A percentile compares a stretch with the other conserved stretches of the same genome.
phyloP scores from a whole-genome alignment of 1,140 invertebrate species.

The Aphis gossypii region DNA sequence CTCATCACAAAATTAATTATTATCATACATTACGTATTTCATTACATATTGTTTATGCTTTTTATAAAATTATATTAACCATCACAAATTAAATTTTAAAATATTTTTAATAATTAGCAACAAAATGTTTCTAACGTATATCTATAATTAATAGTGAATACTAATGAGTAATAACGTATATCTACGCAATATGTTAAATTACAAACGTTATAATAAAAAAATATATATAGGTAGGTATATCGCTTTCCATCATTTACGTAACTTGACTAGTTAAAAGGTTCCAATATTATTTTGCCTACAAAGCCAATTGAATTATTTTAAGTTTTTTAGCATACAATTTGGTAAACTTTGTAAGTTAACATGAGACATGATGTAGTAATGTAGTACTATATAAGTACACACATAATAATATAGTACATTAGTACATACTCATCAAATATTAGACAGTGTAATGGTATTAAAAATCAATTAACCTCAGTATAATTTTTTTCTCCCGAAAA shows the following conservation, averaged over 20 bases:
- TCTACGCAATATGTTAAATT: background rate
- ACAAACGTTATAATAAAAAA: background rate
- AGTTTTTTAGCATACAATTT: background rate
- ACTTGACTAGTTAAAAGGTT: background rate
- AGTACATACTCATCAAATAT: background rate
- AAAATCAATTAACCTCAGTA: slow-evolving; percentile 23
- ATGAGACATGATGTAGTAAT: too few relatives aligned
- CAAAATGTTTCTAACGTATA: background rate
- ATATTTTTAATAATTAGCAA: background rate
- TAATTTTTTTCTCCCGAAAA: background rate
- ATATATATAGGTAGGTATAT: background rate
- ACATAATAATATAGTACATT: background rate
- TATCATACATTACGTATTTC: background rate
- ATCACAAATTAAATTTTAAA: background rate
- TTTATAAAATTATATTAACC: background rate
- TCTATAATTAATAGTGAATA: background rate
- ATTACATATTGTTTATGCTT: background rate
- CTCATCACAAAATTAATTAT: background rate
- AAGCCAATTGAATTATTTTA: background rate
- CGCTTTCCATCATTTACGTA: background rate
- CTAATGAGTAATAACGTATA: background rate
- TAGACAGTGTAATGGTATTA: background rate
- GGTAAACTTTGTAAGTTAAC: background rate
- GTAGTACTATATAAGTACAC: too few relatives aligned
- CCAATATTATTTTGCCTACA: background rate